A percentile compares a stretch with the other conserved stretches of the same genome.
Evolutionary conservation across 2,113 vertebrate species (phyloP).

Genomic region (Callionymus lyra): DNA sequence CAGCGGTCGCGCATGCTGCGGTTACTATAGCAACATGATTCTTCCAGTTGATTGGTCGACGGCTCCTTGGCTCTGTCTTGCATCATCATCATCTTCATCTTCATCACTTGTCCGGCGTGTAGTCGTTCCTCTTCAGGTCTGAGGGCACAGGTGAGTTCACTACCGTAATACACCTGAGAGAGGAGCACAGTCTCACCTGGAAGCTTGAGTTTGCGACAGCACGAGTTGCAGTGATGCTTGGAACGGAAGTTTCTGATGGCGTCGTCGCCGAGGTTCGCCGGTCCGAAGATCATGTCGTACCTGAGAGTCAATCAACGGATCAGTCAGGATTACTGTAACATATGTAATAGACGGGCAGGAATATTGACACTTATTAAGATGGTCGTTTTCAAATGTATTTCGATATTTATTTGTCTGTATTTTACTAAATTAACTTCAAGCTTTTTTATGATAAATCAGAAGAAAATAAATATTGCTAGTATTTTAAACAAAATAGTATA

Average conservation of each 20-base stretch:
- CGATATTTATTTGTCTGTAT: too few species aligned
- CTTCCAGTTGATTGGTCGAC: constrained; percentile 44
- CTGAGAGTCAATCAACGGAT: too few species aligned
- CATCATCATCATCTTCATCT: constrained; percentile 74
- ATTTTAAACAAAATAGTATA: too few species aligned
- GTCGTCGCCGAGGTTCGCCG: constrained; percentile 92
- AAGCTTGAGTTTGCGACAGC: constrained; percentile 95
- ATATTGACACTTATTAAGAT: too few species aligned
- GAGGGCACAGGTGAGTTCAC: background rate
- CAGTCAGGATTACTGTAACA: too few species aligned
- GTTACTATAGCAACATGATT: constrained; percentile 18
- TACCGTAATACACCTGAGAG: background rate
- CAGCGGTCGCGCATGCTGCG: constrained; percentile 27
- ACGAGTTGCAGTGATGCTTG: constrained; percentile 96
- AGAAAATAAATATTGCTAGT: too few species aligned
- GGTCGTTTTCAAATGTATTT: too few species aligned
- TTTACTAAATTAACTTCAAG: too few species aligned
- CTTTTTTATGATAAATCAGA: too few species aligned
- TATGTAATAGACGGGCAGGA: too few species aligned
- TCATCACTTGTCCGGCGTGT: constrained; percentile 89
- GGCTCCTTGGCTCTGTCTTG: constrained; percentile 79
- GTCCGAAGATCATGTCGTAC: constrained; percentile 97
- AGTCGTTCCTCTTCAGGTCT: constrained; percentile 96
- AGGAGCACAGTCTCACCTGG: constrained; percentile 70
- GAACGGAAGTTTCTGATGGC: constrained; percentile 94